Conservation (phyloP, 2,113 vertebrate species). For the Thunnus thynnus region DNA sequence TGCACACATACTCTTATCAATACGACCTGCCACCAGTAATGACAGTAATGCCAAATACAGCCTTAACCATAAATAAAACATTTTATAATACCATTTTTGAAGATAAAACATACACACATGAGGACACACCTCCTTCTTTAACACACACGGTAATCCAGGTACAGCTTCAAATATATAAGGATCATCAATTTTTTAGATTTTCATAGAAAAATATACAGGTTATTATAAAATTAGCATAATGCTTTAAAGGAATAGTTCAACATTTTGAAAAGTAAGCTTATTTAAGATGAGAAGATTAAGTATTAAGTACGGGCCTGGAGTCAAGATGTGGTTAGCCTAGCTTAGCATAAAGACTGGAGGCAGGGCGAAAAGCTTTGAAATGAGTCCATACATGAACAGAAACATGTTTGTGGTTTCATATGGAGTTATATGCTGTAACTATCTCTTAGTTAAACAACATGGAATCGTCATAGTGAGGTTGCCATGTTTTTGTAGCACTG, state of each 20-base stretch:
- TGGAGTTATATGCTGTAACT: no score
- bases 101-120: slow-evolving; percentile 35
- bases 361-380: not conserved
- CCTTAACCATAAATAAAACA: slow-evolving; percentile 42
- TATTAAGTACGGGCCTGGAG: not conserved
- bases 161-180: not conserved
- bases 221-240: not conserved
- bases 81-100: slow-evolving; percentile 34
- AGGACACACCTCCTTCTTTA: not conserved
- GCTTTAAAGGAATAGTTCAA: not conserved
- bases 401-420: no score
- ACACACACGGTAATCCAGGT: slow-evolving; percentile 2
- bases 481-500: not conserved
- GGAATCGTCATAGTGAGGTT: no score
- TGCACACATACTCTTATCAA: slow-evolving; percentile 15
- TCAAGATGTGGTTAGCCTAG: not conserved
- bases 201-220: not conserved
- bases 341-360: not conserved
- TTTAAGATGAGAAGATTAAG: not conserved
- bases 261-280: not conserved
- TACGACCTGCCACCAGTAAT: slow-evolving; percentile 28
- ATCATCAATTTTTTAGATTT: slow-evolving; percentile 1
- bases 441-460: no score
- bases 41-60: slow-evolving; percentile 32
- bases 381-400: no score